These are phyloP conservation scores for Hipposideros larvatus DNA, from an alignment of 2,797 vertebrate species.

Conservation along the genomic window DNA sequence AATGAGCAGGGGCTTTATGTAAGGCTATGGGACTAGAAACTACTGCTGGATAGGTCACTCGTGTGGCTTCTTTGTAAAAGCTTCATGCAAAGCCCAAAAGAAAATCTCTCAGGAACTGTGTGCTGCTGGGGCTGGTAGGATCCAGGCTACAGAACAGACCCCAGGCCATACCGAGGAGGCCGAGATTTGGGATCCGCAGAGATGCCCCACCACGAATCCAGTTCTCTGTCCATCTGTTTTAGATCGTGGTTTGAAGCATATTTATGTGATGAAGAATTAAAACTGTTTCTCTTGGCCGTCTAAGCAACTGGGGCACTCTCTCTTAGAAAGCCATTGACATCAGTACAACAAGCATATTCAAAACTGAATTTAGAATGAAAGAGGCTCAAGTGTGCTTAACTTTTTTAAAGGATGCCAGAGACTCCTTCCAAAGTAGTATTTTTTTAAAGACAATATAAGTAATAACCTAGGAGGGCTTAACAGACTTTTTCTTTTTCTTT, in stretches of 20 bases:
- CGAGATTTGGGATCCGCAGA: slow-evolving; percentile 28
- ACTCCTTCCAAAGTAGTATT: slow-evolving; percentile 65
- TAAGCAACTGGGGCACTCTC: slow-evolving; percentile 86
- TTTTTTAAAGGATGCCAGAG: slow-evolving; percentile 73
- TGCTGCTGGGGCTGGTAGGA: slow-evolving; percentile 65
- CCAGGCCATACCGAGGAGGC: slow-evolving; percentile 35
- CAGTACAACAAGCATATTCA: slow-evolving; percentile 84
- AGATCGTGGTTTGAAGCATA: slow-evolving; percentile 85
- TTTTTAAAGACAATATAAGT: slow-evolving; percentile 67
- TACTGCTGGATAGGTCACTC: background rate
- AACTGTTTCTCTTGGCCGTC: slow-evolving; percentile 88
- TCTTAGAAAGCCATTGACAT: slow-evolving; percentile 83
- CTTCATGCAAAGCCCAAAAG: background rate
- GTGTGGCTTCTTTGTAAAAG: slow-evolving; percentile 8
- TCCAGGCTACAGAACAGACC: background rate
- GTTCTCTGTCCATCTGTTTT: slow-evolving; percentile 86
- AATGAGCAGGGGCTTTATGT: background rate
- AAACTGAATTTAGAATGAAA: slow-evolving; percentile 79
- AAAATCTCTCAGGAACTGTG: background rate
- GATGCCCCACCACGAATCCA: slow-evolving; percentile 78
- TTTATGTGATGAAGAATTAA: slow-evolving; percentile 87
- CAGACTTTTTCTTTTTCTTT: background rate
- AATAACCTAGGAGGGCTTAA: slow-evolving; percentile 39
- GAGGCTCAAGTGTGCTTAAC: slow-evolving; percentile 75
- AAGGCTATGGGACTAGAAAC: slow-evolving; percentile 40